Evolutionary conservation across 2,888 invertebrate genomes (phyloP).

Genomic region (Hypomecis atomaria): DNA sequence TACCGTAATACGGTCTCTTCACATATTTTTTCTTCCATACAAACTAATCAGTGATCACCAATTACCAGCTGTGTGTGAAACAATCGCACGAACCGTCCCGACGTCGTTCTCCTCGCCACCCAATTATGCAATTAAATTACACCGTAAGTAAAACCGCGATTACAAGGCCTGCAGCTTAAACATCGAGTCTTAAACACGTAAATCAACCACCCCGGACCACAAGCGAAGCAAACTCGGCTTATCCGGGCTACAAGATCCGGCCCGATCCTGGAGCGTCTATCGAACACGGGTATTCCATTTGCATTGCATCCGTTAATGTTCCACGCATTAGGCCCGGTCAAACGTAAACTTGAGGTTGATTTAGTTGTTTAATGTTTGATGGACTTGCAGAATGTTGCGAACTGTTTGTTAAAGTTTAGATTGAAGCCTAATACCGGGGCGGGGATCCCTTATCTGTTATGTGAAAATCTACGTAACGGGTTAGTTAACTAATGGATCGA

Average conservation of each 20-base stretch:
- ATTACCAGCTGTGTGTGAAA: too few species aligned
- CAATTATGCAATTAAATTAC: too few species aligned
- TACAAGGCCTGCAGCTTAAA: slow-evolving; percentile 8
- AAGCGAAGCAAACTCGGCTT: slow-evolving; percentile 58
- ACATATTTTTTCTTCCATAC: too few species aligned
- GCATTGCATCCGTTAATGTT: slow-evolving; percentile 61
- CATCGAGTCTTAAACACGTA: slow-evolving; percentile 31
- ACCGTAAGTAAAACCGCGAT: too few species aligned
- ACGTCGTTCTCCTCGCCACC: too few species aligned
- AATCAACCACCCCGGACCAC: slow-evolving; percentile 49
- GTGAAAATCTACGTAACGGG: slow-evolving; percentile 1
- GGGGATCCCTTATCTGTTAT: slow-evolving; percentile 12
- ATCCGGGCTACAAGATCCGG: slow-evolving; percentile 64
- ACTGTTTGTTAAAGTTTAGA: slow-evolving; percentile 33
- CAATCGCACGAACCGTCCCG: too few species aligned
- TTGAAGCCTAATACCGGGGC: slow-evolving; percentile 4
- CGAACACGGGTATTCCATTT: slow-evolving; percentile 74
- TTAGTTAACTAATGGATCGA: slow-evolving; percentile 12
- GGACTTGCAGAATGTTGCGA: slow-evolving; percentile 16
- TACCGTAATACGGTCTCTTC: too few species aligned
- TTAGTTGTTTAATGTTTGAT: slow-evolving; percentile 35
- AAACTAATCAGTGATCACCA: too few species aligned
- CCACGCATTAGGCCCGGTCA: slow-evolving; percentile 53
- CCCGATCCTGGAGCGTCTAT: slow-evolving; percentile 60
- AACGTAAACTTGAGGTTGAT: slow-evolving; percentile 46